Conservation (phyloP, 1,140 invertebrate species). For the Tribolium madens region DNA sequence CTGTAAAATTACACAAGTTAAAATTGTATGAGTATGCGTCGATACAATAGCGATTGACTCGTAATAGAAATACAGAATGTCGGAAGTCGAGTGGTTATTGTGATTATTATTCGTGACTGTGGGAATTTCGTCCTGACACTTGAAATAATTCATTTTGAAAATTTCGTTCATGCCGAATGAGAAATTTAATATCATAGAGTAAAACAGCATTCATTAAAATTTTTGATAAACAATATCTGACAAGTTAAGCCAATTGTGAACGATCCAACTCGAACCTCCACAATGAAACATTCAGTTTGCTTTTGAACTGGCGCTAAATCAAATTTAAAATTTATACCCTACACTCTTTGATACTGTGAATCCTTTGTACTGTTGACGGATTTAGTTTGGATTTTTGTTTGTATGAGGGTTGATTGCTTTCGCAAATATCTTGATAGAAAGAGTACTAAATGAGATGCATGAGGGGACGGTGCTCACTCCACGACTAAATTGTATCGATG, state of each 20-base stretch:
- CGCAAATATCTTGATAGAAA: slow-evolving; percentile 55
- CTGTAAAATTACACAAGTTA: neutral
- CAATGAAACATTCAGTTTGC: slow-evolving; percentile 61
- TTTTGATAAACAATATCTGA: slow-evolving; percentile 55
- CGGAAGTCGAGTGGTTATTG: slow-evolving; percentile 27
- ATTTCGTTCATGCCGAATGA: neutral
- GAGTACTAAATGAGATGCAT: slow-evolving; percentile 39
- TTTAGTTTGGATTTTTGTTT: slow-evolving; percentile 62
- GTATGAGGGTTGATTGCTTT: slow-evolving; percentile 60
- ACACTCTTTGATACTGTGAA: slow-evolving; percentile 61
- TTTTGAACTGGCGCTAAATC: slow-evolving; percentile 60
- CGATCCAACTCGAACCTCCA: slow-evolving; percentile 55
- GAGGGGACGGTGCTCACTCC: neutral
- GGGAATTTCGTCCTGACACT: neutral
- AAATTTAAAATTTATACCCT: slow-evolving; percentile 63
- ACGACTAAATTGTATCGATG: too few species aligned
- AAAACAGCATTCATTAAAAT: slow-evolving; percentile 57
- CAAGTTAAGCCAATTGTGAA: slow-evolving; percentile 62
- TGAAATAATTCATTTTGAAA: neutral
- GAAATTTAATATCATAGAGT: slow-evolving; percentile 35
- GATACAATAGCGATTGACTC: slow-evolving; percentile 6
- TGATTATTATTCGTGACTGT: neutral
- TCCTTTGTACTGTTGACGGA: slow-evolving; percentile 58
- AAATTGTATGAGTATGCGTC: slow-evolving; percentile 21
- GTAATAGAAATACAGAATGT: slow-evolving; percentile 28